These are phyloP conservation scores for Platyrinchus mystaceus DNA, from an alignment of 2,797 vertebrate species.

Conservation along the genomic window DNA sequence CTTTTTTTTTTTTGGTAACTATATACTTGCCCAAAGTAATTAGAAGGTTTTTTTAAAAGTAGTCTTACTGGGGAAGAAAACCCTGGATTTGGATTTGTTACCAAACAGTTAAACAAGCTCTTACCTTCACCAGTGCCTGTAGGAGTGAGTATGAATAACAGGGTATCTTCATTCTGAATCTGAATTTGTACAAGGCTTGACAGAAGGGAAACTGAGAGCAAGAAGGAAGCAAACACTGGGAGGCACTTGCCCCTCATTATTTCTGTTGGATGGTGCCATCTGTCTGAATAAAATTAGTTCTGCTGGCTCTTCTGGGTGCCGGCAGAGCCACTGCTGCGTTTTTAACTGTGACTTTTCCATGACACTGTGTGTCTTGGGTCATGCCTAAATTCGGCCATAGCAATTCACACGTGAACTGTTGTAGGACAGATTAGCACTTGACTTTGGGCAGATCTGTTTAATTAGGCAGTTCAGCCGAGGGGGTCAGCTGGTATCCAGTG, in stretches of 20 bases:
- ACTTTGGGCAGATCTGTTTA: not conserved
- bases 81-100: not conserved
- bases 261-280: not conserved
- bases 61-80: not conserved
- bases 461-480: not conserved
- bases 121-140: not conserved
- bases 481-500: not conserved
- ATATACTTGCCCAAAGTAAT: not conserved
- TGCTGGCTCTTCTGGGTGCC: not conserved
- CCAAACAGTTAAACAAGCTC: not conserved
- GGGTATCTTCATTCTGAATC: not conserved
- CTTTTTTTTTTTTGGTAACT: not conserved
- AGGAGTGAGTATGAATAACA: not conserved
- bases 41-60: no score
- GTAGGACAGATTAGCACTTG: not conserved
- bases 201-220: not conserved
- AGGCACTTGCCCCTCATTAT: not conserved
- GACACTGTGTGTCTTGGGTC: not conserved
- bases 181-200: not conserved
- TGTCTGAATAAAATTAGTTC: not conserved
- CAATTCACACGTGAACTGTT: not conserved
- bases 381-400: not conserved
- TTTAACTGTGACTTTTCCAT: not conserved
- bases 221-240: not conserved
- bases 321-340: accelerated